phyloP scores from a whole-genome alignment of 1,140 invertebrate genomes.

The Drosophila nasuta region DNA sequence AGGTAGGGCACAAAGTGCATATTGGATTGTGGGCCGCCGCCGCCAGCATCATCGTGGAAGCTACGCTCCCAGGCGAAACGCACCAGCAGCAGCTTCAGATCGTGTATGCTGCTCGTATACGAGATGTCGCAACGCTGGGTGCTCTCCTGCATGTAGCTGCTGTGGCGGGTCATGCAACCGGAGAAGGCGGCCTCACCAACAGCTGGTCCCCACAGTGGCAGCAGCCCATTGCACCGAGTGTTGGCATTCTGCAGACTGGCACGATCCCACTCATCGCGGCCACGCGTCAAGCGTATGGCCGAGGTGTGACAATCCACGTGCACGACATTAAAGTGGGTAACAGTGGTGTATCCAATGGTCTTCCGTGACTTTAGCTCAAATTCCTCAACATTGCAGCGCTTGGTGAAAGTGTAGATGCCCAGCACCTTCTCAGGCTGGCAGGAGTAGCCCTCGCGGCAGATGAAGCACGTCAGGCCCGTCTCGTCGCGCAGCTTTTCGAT shows the following conservation, averaged over 20 bases:
- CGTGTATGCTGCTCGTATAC: constrained; percentile 95
- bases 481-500: constrained; percentile 98
- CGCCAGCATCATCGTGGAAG: constrained; percentile 98
- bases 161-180: constrained; percentile 95
- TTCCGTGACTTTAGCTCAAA: constrained; percentile 94
- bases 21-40: constrained; percentile 98
- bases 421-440: constrained; percentile 96
- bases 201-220: constrained; percentile 98
- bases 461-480: constrained; percentile 97
- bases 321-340: constrained; percentile 99
- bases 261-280: constrained; percentile 98
- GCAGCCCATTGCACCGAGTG: constrained; percentile 97
- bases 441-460: constrained; percentile 98
- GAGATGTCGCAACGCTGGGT: constrained; percentile 95
- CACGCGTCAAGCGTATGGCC: constrained; percentile 91
- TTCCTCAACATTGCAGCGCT: constrained; percentile 97
- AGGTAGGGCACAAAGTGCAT: constrained; percentile 98
- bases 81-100: constrained; percentile 95
- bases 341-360: constrained; percentile 95
- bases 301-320: constrained; percentile 99
- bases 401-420: constrained; percentile 98
- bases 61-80: constrained; percentile 97
- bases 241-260: constrained; percentile 99
- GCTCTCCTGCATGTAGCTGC: constrained; percentile 93
- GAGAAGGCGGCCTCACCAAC: constrained; percentile 98